Percentiles rank a stretch among this genome's conserved stretches.
phyloP scores from a whole-genome alignment of 2,797 vertebrate genomes.

The Leuciscus waleckii region DNA sequence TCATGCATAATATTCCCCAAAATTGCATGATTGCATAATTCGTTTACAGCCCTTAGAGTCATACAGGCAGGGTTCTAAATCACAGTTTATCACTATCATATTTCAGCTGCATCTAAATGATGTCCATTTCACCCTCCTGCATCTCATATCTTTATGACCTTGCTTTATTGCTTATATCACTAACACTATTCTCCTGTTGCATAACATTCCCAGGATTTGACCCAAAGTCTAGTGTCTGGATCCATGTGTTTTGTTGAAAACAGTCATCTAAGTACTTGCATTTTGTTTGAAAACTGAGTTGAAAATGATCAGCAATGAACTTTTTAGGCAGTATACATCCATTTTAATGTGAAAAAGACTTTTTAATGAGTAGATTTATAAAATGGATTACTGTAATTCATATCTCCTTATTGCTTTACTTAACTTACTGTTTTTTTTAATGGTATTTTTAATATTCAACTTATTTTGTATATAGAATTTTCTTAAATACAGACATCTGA shows the following conservation, averaged over 20 bases:
- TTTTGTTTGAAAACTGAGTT: slow-evolving; percentile 2
- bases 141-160: slow-evolving; percentile 48
- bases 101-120: slow-evolving; percentile 25
- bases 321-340: not conserved
- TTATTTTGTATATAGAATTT: not conserved
- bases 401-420: not conserved
- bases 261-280: not conserved
- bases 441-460: not conserved
- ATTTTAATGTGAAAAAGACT: not conserved
- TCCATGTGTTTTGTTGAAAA: not conserved
- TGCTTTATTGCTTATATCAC: slow-evolving; percentile 18
- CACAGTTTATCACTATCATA: slow-evolving; percentile 27
- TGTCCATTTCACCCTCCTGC: slow-evolving; percentile 32
- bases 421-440: not conserved
- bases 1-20: slow-evolving; percentile 1
- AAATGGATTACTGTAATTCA: not conserved
- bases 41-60: not conserved
- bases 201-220: slow-evolving; percentile 3
- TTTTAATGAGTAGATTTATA: not conserved
- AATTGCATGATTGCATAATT: slow-evolving; percentile 19
- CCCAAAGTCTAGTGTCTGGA: slow-evolving; percentile 3
- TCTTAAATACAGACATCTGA: not conserved
- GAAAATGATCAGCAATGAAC: not conserved
- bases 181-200: not conserved
- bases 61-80: not conserved